Percentiles rank a stretch among this genome's conserved stretches.
Evolutionary conservation across 2,888 invertebrate genomes (phyloP).

Genomic region (Pollenia angustigena): DNA sequence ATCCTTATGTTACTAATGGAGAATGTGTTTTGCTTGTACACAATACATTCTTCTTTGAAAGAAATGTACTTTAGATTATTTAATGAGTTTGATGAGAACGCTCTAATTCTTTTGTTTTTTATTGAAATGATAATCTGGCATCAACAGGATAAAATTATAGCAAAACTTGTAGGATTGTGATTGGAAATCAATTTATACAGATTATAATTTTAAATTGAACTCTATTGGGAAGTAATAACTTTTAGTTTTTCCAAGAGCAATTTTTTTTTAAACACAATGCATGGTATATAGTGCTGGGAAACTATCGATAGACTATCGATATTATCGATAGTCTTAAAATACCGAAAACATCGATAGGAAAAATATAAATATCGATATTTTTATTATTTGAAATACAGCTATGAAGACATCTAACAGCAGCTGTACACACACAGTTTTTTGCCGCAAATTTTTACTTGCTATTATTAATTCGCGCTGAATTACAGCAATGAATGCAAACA

Average conservation of each 20-base stretch:
- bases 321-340: no score
- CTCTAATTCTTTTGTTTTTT: neutral
- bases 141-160: neutral
- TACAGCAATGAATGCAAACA: no score
- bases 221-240: neutral
- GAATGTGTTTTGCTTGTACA: conserved; percentile 17
- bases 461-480: no score
- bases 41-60: conserved; percentile 4
- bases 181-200: conserved; percentile 9
- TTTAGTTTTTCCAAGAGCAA: neutral
- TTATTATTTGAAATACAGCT: no score
- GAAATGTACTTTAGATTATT: conserved; percentile 8
- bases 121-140: neutral
- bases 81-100: neutral
- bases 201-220: conserved; percentile 25
- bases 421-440: no score
- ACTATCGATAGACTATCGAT: no score
- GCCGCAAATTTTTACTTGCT: no score
- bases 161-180: neutral
- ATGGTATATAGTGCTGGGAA: no score
- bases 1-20: conserved; percentile 24
- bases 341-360: no score
- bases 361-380: no score
- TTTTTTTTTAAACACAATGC: neutral
- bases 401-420: no score